Evolutionary conservation across 2,113 vertebrate species (phyloP), one percentile per base, ranked within the genome.

Genomic region (Microtus ochrogaster): DNA sequence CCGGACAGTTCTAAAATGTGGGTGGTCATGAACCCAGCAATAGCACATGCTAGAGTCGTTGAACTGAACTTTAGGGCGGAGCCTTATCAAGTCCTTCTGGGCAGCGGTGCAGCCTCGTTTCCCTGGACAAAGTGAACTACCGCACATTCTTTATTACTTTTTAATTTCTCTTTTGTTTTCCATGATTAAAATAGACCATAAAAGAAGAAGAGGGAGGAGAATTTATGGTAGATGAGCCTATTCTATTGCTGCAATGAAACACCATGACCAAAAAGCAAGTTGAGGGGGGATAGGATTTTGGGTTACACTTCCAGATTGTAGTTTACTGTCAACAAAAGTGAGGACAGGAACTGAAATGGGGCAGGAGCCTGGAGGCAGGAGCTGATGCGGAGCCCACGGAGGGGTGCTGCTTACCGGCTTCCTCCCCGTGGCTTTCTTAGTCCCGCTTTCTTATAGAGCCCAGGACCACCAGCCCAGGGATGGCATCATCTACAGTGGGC

Each of bases 151-250:
- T 14, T 49, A 33, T n/a, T 83, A 70, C 91, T 22, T 89, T 91
- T 76, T 47, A 73, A 91, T 87, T 94, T 55, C 78, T n/a, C 61
- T 74, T 93, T 90, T 47, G 16, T 65, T 92, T 79, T 70, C 74
- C 52, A 41, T 90, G 74, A 95, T 94, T 74, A 78, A 41, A 58
- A 30, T 47, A 41, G 24, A 55, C 65, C 77, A 21, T 83, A 47
- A 74, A 93, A 85, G 58, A 77, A 58, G 55, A 7, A 39, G 13
- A 68, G 21, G 3, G 52, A 44, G 63, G 72, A 44, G 16, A 5
- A 26, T 68, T 91, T 95, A 21, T 47, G 44, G 28, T 13, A 39
- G 36, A 55, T 14, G 52, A 82, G 30, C 63, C 12, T 52, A 2
- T 55, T 52, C 49, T 14, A 14, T 24, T 39, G 52, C 52, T 14